These are phyloP conservation scores for Gisinianus flammeolus DNA, from an alignment of 2,888 invertebrate species.

Conservation along the genomic window DNA sequence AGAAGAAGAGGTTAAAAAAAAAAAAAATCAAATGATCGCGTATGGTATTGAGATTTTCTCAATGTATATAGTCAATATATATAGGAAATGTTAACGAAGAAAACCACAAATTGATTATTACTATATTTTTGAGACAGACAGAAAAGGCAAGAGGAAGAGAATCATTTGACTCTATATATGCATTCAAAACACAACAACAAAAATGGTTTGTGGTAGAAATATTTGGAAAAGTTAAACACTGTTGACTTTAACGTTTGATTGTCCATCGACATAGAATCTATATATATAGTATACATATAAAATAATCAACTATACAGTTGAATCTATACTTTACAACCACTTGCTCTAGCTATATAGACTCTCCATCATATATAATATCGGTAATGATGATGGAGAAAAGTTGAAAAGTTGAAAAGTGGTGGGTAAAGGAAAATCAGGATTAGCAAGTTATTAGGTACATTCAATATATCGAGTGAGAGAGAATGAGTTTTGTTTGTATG, in stretches of 20 bases:
- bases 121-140: not conserved
- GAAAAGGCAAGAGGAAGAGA: not conserved
- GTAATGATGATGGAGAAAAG: not conserved
- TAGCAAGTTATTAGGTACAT: not conserved
- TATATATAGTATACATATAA: not conserved
- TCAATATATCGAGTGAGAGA: not conserved
- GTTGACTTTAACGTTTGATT: not conserved
- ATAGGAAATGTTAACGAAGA: constrained; percentile 28
- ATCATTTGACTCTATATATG: not conserved
- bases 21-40: too few relatives aligned
- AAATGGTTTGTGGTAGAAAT: not conserved
- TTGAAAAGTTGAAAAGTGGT: too few relatives aligned
- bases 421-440: too few relatives aligned
- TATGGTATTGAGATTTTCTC: too few relatives aligned
- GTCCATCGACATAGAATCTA: not conserved
- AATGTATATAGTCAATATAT: too few relatives aligned
- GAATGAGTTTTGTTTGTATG: not conserved
- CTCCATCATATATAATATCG: too few relatives aligned
- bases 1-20: too few relatives aligned
- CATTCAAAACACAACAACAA: not conserved
- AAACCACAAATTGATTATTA: constrained; percentile 30
- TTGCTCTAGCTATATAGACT: not conserved
- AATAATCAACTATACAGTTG: too few relatives aligned
- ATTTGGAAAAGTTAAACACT: not conserved
- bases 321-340: too few relatives aligned